Conservation (phyloP, 2,113 vertebrate species). For the Colinus virginianus region DNA sequence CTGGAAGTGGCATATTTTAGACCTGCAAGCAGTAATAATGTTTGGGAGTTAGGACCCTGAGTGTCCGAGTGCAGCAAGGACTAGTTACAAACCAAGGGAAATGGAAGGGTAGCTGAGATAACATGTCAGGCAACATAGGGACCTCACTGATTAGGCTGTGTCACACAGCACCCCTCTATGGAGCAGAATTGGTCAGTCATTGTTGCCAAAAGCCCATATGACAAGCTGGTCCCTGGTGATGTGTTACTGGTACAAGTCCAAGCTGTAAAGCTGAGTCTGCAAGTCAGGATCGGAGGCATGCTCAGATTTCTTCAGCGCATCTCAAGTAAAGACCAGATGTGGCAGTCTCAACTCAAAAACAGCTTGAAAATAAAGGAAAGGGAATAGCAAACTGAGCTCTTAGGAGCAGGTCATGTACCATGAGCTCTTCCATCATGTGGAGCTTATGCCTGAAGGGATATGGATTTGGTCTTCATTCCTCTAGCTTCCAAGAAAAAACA, state of each 20-base stretch:
- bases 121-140: neutral
- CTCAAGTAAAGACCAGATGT: neutral
- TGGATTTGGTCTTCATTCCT: neutral
- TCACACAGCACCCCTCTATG: neutral
- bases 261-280: neutral
- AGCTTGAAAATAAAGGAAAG: neutral
- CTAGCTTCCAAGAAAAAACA: neutral
- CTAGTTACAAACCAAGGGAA: neutral
- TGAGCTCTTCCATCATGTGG: neutral
- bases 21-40: neutral
- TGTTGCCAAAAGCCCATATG: neutral
- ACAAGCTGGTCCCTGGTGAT: accelerated
- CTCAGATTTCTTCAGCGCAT: neutral
- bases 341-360: neutral
- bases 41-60: neutral
- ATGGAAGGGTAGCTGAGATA: neutral
- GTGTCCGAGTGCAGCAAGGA: neutral
- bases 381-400: neutral
- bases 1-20: neutral
- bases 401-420: neutral
- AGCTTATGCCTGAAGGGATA: neutral
- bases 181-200: neutral
- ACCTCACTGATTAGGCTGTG: neutral
- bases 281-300: neutral
- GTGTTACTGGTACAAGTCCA: neutral